Evolutionary conservation across 2,797 vertebrate species (phyloP).

Genomic region (Semaprochilodus insignis): DNA sequence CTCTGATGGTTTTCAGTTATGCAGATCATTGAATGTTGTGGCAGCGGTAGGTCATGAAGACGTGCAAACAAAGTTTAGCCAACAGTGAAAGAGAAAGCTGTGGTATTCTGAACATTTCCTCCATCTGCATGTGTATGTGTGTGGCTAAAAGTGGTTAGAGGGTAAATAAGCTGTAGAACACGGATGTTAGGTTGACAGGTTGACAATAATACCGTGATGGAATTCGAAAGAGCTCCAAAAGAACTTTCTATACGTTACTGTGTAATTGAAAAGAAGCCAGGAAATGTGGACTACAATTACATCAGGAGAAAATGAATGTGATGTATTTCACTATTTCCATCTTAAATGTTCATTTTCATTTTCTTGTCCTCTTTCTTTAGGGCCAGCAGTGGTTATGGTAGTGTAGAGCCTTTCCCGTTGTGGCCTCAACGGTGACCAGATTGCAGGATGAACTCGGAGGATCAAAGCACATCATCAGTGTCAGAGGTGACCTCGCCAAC

Average conservation of each 20-base stretch:
- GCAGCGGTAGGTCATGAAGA: too few species aligned
- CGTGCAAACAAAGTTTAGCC: too few species aligned
- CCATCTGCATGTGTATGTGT: not conserved
- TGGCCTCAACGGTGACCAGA: constrained; percentile 4
- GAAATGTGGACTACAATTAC: not conserved
- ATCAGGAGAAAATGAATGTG: not conserved
- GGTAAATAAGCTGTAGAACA: not conserved
- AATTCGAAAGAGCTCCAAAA: not conserved
- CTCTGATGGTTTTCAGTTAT: too few species aligned
- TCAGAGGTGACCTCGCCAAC: constrained; percentile 9
- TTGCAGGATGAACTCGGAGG: constrained; percentile 45
- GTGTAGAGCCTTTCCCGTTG: constrained; percentile 6
- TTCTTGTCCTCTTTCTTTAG: not conserved
- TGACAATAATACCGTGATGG: too few species aligned
- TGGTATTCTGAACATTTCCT: not conserved
- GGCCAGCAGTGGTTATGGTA: not conserved
- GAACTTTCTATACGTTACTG: not conserved
- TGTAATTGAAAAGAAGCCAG: too few species aligned
- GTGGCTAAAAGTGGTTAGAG: too few species aligned
- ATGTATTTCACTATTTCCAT: not conserved
- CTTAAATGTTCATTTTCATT: not conserved
- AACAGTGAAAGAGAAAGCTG: not conserved
- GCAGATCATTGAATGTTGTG: too few species aligned
- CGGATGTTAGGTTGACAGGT: not conserved
- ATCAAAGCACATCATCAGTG: constrained; percentile 8